phyloP scores from a whole-genome alignment of 1,140 invertebrate genomes.

The Caerostris extrusa region DNA sequence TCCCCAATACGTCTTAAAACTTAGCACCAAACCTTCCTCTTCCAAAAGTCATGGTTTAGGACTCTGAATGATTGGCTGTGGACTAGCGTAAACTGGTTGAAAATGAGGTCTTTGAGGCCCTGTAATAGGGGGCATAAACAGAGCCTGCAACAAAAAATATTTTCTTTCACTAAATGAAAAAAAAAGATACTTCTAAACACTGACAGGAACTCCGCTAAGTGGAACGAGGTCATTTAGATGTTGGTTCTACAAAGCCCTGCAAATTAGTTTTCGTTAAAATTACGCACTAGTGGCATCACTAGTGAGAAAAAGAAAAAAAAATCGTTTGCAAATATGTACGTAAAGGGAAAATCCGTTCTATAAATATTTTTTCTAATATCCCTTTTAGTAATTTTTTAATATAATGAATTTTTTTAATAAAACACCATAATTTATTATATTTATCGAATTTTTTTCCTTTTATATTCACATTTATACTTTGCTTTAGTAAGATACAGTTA shows the following conservation, averaged over 20 bases:
- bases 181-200: not conserved
- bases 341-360: not conserved
- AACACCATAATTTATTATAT: no score
- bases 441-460: no score
- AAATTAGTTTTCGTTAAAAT: not conserved
- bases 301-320: not conserved
- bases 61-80: not conserved
- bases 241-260: not conserved
- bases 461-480: no score
- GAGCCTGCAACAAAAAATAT: not conserved
- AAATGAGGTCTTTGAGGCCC: not conserved
- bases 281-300: not conserved
- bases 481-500: no score
- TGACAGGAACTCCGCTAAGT: not conserved
- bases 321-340: not conserved
- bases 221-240: constrained; percentile 14
- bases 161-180: constrained; percentile 1
- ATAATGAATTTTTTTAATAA: no score
- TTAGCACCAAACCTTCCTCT: not conserved
- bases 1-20: not conserved
- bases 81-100: constrained; percentile 14
- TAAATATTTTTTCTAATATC: no score
- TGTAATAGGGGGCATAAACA: constrained; percentile 25
- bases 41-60: not conserved
- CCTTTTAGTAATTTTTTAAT: no score